Evolutionary conservation across 1,140 invertebrate species (phyloP).

Genomic region (Diorhabda carinulata): DNA sequence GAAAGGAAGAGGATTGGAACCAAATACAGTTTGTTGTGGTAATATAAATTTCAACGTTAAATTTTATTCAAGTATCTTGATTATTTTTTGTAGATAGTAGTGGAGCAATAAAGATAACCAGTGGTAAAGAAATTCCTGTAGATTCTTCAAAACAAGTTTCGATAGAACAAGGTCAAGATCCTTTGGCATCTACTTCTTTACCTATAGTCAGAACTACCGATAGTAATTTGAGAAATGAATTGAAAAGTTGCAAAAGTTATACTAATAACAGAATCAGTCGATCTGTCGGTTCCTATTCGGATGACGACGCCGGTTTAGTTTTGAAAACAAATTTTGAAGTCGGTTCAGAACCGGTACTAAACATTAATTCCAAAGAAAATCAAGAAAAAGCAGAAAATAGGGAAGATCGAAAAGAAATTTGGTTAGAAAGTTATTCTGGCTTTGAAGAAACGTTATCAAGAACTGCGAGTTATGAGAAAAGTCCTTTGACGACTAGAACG

Average conservation of each 20-base stretch:
- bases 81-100: not conserved
- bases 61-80: not conserved
- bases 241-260: not conserved
- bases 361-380: constrained; percentile 12
- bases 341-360: constrained; percentile 33
- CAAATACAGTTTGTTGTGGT: constrained; percentile 8
- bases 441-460: constrained; percentile 32
- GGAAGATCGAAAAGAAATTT: constrained; percentile 33
- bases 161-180: constrained; percentile 34
- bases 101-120: constrained; percentile 7
- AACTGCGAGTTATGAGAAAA: constrained; percentile 24
- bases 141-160: not conserved
- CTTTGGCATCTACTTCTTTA: constrained; percentile 26
- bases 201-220: constrained; percentile 1
- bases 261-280: constrained; percentile 26
- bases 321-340: constrained; percentile 20
- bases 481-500: constrained; percentile 38
- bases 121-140: constrained; percentile 8
- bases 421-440: constrained; percentile 33
- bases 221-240: constrained; percentile 2
- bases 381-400: constrained; percentile 5
- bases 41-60: not conserved
- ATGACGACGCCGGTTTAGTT: constrained; percentile 19
- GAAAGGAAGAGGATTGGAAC: not conserved
- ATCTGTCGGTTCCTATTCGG: constrained; percentile 35